A percentile compares a stretch with the other conserved stretches of the same genome.
phyloP scores from a whole-genome alignment of 37 sponge, comb jelly and placozoan species.

The Aplysina aerophoba region DNA sequence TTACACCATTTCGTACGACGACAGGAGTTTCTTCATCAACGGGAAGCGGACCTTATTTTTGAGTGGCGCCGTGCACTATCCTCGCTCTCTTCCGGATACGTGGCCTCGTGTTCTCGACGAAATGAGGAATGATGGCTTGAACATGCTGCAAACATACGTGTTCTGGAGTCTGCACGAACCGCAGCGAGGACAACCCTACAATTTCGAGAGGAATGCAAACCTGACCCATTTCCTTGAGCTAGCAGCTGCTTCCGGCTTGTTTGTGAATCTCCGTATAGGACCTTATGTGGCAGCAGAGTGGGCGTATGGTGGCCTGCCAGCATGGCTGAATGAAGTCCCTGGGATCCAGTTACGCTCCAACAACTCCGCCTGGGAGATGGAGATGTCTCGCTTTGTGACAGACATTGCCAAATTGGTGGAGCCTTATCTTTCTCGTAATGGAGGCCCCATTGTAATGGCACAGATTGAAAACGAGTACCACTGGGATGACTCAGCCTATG shows the following conservation, averaged over 20 bases:
- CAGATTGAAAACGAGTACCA: slow-evolving; percentile 70
- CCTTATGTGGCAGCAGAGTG: slow-evolving; percentile 26
- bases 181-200: slow-evolving; percentile 33
- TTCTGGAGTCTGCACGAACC: slow-evolving; percentile 69
- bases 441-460: slow-evolving; percentile 62
- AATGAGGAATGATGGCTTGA: slow-evolving; percentile 52
- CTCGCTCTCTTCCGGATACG: slow-evolving; percentile 38
- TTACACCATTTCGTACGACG: slow-evolving; percentile 47
- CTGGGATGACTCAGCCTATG: slow-evolving; percentile 34
- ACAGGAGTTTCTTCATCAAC: slow-evolving; percentile 51
- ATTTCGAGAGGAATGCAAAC: slow-evolving; percentile 39
- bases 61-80: slow-evolving; percentile 62
- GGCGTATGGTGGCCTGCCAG: slow-evolving; percentile 53
- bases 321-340: slow-evolving; percentile 48
- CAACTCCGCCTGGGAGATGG: slow-evolving; percentile 48
- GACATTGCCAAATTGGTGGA: slow-evolving; percentile 26
- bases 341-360: slow-evolving; percentile 38
- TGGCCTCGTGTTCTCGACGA: slow-evolving; percentile 38
- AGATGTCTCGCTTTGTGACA: slow-evolving; percentile 44
- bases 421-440: slow-evolving; percentile 44
- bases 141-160: slow-evolving; percentile 51
- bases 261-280: slow-evolving; percentile 56
- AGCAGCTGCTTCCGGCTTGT: slow-evolving; percentile 43
- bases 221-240: slow-evolving; percentile 38
- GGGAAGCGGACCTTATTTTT: slow-evolving; percentile 43